Base-by-base conservation (phyloP, 1,140 invertebrate species). In the Cyrtorhinus lividipennis region DNA sequence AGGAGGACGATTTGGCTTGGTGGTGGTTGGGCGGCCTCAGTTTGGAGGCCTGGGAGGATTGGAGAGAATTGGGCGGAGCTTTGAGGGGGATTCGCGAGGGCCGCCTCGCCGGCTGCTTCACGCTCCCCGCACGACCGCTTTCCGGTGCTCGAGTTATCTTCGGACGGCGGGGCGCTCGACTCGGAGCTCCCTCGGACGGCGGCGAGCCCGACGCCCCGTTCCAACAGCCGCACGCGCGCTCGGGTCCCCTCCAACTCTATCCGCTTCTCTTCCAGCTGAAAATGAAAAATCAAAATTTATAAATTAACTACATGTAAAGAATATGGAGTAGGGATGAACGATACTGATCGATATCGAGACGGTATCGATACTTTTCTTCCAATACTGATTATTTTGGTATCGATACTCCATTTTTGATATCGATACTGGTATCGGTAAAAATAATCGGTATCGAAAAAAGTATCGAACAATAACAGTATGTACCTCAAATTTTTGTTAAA, bases 171-270 rank as follows among this genome's bases (percentile, higher is more conserved):
- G 67, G 75, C 68, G 5, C 38, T 64, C 12, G 74, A 73, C 10
- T 62, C 44, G 10, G 72, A 77, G 62, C 56, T 71, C n/a, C 59
- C 61, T 22, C 62, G 56, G 13, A 59, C 59, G 2, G 59, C 25
- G 12, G 56, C 8, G 64, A n/a, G 73, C 71, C 2, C 64, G 62
- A 66, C 73, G 72, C 65, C 72, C 72, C 62, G 72, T 68, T 89
- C 86, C 23, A 89, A 71, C 45, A 88, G 78, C 13, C 87, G 78
- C 15, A 89, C 77, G 56, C 83, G 78, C 0, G 87, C 87, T 64
- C 81, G 76, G 1, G 87, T 88, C 3, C 87, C 87, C 73, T 90
- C 87, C 65, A 90, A 68, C 71, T 91, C 86, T 64, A 90, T 88
- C 65, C 81, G 86, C 68, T 84, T 82, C 71, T 90, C 86, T 71